Evolutionary conservation across 2,888 invertebrate species (phyloP).

Genomic region (Trichogramma evanescens): DNA sequence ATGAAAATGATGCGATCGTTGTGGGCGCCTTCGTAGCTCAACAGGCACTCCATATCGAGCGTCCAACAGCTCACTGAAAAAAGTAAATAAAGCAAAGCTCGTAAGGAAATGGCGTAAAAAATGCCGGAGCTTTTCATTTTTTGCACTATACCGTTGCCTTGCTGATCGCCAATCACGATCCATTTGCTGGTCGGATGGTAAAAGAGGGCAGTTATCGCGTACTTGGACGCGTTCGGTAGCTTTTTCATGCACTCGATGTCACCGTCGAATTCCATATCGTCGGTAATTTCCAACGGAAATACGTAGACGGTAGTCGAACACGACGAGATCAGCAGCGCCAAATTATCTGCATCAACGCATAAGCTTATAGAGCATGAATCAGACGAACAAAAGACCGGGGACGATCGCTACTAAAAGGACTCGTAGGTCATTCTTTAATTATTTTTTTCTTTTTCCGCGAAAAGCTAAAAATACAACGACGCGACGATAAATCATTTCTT

Average conservation of each 20-base stretch:
- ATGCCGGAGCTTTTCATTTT: too few relatives aligned
- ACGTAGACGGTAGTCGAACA: slow-evolving; percentile 30
- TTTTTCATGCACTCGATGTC: slow-evolving; percentile 22
- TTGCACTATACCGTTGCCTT: slow-evolving; percentile 26
- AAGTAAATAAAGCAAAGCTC: background rate
- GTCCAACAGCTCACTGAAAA: slow-evolving; percentile 25
- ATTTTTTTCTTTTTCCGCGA: too few relatives aligned
- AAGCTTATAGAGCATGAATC: background rate
- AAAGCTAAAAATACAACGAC: too few relatives aligned
- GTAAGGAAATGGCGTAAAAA: background rate
- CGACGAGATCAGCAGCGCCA: slow-evolving; percentile 24
- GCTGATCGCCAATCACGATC: slow-evolving; percentile 31
- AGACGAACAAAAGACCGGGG: too few relatives aligned
- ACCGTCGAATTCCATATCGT: slow-evolving; percentile 15
- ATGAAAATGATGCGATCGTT: slow-evolving; percentile 18
- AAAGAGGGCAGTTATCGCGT: slow-evolving; percentile 26
- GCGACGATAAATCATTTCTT: too few relatives aligned
- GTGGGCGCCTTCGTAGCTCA: slow-evolving; percentile 24
- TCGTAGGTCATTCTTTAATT: too few relatives aligned
- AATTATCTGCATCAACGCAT: slow-evolving; percentile 1
- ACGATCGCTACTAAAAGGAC: too few relatives aligned
- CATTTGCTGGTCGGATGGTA: slow-evolving; percentile 27
- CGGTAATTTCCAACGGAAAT: slow-evolving; percentile 19
- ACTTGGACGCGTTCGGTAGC: slow-evolving; percentile 21
- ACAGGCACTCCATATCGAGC: slow-evolving; percentile 25